These are phyloP conservation scores for Sebastolobus altivelis DNA, from an alignment of 2,797 vertebrate genomes.

Conservation along the genomic window DNA sequence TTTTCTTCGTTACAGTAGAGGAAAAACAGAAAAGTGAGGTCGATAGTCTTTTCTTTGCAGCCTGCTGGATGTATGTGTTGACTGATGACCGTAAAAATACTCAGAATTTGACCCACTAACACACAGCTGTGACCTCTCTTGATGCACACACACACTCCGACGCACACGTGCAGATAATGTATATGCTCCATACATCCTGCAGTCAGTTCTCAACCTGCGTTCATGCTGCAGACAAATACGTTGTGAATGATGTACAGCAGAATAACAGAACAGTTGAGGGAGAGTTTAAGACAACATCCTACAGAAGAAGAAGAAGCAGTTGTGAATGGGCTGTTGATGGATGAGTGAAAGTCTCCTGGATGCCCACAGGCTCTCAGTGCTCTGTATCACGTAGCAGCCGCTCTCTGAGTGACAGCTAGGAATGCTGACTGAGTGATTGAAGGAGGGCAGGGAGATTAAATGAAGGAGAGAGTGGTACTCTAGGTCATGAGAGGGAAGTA, in stretches of 20 bases:
- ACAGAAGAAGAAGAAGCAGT: neutral
- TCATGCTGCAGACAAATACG: slow-evolving; percentile 1
- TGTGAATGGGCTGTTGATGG: slow-evolving; percentile 51
- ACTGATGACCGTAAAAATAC: neutral
- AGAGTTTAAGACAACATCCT: slow-evolving; percentile 42
- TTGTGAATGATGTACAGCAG: neutral
- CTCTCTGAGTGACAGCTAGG: slow-evolving; percentile 34
- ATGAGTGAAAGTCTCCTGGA: slow-evolving; percentile 24
- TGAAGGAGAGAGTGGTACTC: slow-evolving; percentile 7
- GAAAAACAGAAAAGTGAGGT: neutral
- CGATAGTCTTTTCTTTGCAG: neutral
- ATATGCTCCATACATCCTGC: neutral
- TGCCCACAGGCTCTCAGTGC: slow-evolving; percentile 45
- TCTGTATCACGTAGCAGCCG: slow-evolving; percentile 39
- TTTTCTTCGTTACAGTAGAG: neutral
- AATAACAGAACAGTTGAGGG: neutral
- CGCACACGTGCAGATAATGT: neutral
- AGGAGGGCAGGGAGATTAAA: neutral
- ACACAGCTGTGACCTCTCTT: slow-evolving; percentile 21
- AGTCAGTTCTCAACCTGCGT: neutral
- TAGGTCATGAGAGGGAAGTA: neutral
- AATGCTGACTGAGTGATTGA: slow-evolving; percentile 39
- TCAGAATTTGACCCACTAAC: slow-evolving; percentile 15
- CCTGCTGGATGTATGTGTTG: slow-evolving; percentile 3
- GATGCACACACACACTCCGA: neutral